Evolutionary conservation across 2,888 invertebrate genomes (phyloP).

Genomic region (Acanthopleura granulata): DNA sequence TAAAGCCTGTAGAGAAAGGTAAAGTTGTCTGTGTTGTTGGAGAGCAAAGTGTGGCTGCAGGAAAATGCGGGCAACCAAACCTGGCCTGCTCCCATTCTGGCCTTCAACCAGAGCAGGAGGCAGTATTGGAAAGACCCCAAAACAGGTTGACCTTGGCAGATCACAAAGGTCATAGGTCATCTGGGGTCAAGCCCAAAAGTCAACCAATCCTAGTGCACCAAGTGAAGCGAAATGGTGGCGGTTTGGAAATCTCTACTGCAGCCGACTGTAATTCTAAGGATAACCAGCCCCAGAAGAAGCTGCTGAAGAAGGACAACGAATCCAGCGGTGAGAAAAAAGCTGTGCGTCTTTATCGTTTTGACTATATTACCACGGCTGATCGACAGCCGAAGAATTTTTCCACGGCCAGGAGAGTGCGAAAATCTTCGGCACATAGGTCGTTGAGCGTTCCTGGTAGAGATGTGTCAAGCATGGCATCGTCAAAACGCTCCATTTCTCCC

Average conservation of each 20-base stretch:
- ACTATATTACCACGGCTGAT: background rate
- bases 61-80: too few relatives aligned
- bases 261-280: background rate
- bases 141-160: too few relatives aligned
- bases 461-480: background rate
- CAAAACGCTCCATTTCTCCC: background rate
- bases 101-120: too few relatives aligned
- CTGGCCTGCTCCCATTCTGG: too few relatives aligned
- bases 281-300: background rate
- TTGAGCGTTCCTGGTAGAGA: background rate
- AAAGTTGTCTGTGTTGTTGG: too few relatives aligned
- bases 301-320: background rate
- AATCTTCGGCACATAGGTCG: background rate
- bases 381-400: background rate
- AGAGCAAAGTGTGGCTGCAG: too few relatives aligned
- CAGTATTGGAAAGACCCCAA: too few relatives aligned
- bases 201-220: background rate
- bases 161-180: too few relatives aligned
- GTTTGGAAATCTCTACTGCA: background rate
- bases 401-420: background rate
- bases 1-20: too few relatives aligned
- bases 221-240: background rate
- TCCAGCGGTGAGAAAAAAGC: background rate
- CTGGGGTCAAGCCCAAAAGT: background rate
- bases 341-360: background rate